These are phyloP conservation scores for Amphimedon queenslandica DNA, from an alignment of 37 sponge, comb jelly and placozoan species.

Conservation along the genomic window DNA sequence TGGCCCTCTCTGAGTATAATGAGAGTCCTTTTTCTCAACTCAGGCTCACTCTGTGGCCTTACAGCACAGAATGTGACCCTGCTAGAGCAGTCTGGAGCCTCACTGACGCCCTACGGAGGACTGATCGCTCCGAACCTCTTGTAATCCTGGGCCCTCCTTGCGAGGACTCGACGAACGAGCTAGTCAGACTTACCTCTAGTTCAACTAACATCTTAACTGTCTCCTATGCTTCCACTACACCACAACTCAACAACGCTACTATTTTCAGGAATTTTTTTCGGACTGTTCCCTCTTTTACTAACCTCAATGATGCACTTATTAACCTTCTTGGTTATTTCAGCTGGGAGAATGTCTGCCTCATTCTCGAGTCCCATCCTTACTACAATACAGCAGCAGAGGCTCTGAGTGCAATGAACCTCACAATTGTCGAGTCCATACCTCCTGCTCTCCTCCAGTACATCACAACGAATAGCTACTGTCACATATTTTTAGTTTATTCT, in stretches of 20 bases:
- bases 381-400: constrained; percentile 1
- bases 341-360: constrained; percentile 23
- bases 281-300: constrained; percentile 21
- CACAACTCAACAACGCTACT: neutral
- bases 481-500: constrained; percentile 3
- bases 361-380: neutral
- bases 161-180: neutral
- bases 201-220: constrained; percentile 3
- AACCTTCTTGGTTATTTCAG: constrained; percentile 14
- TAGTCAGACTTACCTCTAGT: neutral
- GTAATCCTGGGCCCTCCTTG: constrained; percentile 26
- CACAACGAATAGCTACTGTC: neutral
- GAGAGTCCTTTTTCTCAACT: neutral
- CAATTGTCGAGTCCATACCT: neutral
- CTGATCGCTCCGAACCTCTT: neutral
- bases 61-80: neutral
- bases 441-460: neutral
- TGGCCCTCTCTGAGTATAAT: neutral
- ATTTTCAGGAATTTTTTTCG: constrained; percentile 15
- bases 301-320: neutral
- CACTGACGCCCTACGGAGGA: neutral
- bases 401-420: neutral
- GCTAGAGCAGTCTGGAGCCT: neutral
- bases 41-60: neutral
- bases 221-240: constrained; percentile 18